These are phyloP conservation scores for Saccostrea glomerata DNA, from an alignment of 1,140 invertebrate genomes.

Conservation along the genomic window DNA sequence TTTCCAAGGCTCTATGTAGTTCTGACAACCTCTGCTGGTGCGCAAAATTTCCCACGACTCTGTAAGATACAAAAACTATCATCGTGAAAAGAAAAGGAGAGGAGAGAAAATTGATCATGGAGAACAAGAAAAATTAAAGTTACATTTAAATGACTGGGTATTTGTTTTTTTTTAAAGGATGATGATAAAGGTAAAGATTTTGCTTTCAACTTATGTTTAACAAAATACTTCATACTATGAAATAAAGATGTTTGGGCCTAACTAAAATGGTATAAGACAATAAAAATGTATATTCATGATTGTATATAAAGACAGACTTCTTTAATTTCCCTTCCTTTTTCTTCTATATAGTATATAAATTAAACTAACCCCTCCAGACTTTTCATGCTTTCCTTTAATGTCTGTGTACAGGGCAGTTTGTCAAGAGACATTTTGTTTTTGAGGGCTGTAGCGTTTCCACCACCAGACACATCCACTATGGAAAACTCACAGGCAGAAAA, in stretches of 20 bases:
- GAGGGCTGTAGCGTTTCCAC: background rate
- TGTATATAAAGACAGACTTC: too few species aligned
- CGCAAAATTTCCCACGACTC: background rate
- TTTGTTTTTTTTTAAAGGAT: too few species aligned
- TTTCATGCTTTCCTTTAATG: background rate
- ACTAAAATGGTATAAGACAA: too few species aligned
- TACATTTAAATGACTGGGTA: too few species aligned
- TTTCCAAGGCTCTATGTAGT: background rate
- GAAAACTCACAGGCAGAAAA: background rate
- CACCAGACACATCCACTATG: background rate
- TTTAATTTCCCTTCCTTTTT: too few species aligned
- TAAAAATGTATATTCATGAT: too few species aligned
- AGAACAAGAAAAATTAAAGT: too few species aligned
- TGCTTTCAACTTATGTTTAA: too few species aligned
- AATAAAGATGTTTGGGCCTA: too few species aligned
- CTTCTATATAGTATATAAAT: background rate
- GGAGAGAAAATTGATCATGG: background rate
- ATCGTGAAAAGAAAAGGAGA: background rate
- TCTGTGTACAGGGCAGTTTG: background rate
- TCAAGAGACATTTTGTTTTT: background rate
- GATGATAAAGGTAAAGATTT: too few species aligned
- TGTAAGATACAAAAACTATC: background rate
- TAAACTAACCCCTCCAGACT: background rate
- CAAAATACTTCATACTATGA: too few species aligned
- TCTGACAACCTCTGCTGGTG: background rate